Percentiles rank a stretch among this genome's conserved stretches.
phyloP scores from a whole-genome alignment of 2,888 invertebrate genomes.

The Tubulanus polymorphus region DNA sequence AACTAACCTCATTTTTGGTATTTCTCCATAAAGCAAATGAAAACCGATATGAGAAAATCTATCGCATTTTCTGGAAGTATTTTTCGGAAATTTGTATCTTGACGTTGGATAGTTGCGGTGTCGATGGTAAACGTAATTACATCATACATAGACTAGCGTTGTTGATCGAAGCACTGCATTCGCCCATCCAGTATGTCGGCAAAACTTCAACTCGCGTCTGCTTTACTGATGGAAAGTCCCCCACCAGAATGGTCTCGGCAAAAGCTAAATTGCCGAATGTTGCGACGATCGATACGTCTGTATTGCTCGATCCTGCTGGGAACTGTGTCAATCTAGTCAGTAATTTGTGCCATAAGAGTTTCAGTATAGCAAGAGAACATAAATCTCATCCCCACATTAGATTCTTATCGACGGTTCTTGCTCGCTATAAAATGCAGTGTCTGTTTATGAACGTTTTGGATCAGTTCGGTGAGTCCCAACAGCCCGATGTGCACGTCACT shows the following conservation, averaged over 20 bases:
- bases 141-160: not conserved
- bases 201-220: not conserved
- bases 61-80: not conserved
- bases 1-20: conserved; percentile 9
- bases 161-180: not conserved
- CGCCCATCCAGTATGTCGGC: not conserved
- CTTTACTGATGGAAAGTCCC: not conserved
- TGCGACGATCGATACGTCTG: not conserved
- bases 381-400: conserved; percentile 1
- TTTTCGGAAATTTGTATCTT: not conserved
- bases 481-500: conserved; percentile 22
- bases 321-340: not conserved
- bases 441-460: conserved; percentile 14
- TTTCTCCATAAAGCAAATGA: not conserved
- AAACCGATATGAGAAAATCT: not conserved
- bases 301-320: not conserved
- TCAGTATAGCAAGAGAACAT: not conserved
- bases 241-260: not conserved
- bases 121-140: not conserved
- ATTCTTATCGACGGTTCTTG: not conserved
- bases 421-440: not conserved
- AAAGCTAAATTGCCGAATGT: not conserved
- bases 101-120: not conserved
- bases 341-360: not conserved
- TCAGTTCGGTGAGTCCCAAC: conserved; percentile 20